phyloP scores from a whole-genome alignment of 2,888 invertebrate species.

The Cephus sareptanus region DNA sequence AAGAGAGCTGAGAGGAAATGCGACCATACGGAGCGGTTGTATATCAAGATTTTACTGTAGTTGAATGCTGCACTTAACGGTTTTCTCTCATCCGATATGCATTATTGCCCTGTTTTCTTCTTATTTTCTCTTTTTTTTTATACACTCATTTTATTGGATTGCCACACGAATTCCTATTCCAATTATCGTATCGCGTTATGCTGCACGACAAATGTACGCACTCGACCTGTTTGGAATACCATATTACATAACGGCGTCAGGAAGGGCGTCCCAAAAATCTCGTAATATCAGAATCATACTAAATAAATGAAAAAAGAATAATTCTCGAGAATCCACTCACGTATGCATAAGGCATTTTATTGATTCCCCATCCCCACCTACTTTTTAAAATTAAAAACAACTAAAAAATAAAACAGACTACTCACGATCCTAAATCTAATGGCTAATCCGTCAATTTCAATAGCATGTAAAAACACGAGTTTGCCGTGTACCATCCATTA shows the following conservation, averaged over 20 bases:
- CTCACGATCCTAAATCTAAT: neutral
- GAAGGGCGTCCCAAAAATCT: neutral
- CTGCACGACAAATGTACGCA: neutral
- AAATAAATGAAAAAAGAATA: neutral
- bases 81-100: neutral
- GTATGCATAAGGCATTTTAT: neutral
- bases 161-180: neutral
- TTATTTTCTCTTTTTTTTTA: neutral
- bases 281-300: neutral
- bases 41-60: neutral
- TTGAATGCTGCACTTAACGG: neutral
- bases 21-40: too few species aligned
- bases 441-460: neutral
- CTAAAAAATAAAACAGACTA: neutral
- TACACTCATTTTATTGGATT: neutral
- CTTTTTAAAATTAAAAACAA: neutral
- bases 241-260: neutral
- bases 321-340: neutral
- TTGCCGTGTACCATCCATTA: neutral
- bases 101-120: neutral
- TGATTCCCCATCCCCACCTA: neutral
- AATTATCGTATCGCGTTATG: neutral
- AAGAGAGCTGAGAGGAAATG: too few species aligned
- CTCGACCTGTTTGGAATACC: neutral
- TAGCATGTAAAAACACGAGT: neutral